Conservation (phyloP, 2,113 vertebrate genomes). For the Mesocricetus auratus region DNA sequence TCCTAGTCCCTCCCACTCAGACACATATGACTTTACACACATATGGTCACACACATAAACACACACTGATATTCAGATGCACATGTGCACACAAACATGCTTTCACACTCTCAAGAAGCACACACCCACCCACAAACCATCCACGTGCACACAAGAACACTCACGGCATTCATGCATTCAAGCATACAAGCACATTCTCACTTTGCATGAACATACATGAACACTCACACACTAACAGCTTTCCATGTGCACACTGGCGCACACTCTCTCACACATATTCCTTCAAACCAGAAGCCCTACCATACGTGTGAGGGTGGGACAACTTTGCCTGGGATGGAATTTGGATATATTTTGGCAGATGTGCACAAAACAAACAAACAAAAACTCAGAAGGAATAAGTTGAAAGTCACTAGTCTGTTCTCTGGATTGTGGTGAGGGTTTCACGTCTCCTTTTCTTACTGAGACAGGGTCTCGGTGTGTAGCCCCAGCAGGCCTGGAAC, state of each 20-base stretch:
- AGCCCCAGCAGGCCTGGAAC: not conserved
- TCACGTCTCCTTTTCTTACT: not conserved
- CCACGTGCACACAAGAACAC: no score
- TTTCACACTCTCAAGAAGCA: not conserved
- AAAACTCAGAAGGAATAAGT: not conserved
- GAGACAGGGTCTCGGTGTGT: not conserved
- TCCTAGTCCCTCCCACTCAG: conserved; percentile 21
- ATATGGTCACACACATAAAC: rapidly evolving
- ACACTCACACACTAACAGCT: not conserved
- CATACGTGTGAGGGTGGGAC: not conserved
- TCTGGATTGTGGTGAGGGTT: not conserved
- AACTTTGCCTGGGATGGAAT: not conserved
- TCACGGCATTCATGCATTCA: not conserved
- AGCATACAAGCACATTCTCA: not conserved
- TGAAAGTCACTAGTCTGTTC: not conserved
- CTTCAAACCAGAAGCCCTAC: not conserved
- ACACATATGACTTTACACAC: not conserved
- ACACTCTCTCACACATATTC: not conserved
- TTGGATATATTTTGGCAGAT: not conserved
- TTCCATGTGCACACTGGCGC: rapidly evolving
- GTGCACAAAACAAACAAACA: not conserved
- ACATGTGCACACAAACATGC: not conserved
- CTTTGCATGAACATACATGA: not conserved
- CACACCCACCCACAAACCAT: no score
- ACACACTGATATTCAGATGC: not conserved